Base-by-base conservation (phyloP, 2,888 invertebrate species). In the Acutogordius australiensis region DNA sequence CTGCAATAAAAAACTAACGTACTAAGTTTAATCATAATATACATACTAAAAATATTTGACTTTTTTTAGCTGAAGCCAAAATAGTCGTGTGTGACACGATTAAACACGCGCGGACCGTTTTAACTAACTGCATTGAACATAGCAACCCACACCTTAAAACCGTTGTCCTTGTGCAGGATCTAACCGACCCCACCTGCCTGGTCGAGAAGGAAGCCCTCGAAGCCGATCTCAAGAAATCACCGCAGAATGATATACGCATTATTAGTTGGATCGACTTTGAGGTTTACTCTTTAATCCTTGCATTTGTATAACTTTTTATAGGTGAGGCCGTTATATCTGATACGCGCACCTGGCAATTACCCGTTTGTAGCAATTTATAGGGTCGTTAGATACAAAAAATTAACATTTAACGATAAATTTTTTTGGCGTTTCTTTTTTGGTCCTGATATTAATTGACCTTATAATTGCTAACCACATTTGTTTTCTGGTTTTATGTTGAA, bases 291-390 rank as follows among this genome's bases (percentile, higher is more conserved):
- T 13, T 13, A 8, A 37, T 37, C 18, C 37, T 37, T 37, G 37
- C 37, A 13, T 37, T 37, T 69, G 18, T 37, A 13, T 37, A 13
- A 13, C 18, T 37, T 37, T 37, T 37, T 37, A n/a, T n/a, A n/a
- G n/a, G n/a, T n/a, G n/a, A n/a, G n/a, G n/a, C n/a, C n/a, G n/a
- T n/a, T n/a, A n/a, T n/a, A n/a, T n/a, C n/a, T n/a, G n/a, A n/a
- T n/a, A n/a, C n/a, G n/a, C n/a, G n/a, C n/a, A n/a, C n/a, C n/a
- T n/a, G n/a, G n/a, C n/a, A n/a, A n/a, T n/a, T n/a, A n/a, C n/a
- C n/a, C n/a, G n/a, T n/a, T n/a, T n/a, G n/a, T n/a, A n/a, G n/a
- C n/a, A n/a, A n/a, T n/a, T n/a, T n/a, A n/a, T n/a, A n/a, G n/a
- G n/a, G n/a, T n/a, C n/a, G n/a, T n/a, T n/a, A n/a, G n/a, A n/a